Base-by-base conservation (phyloP, 2,888 invertebrate genomes). In the Lasioglossum zephyrum region DNA sequence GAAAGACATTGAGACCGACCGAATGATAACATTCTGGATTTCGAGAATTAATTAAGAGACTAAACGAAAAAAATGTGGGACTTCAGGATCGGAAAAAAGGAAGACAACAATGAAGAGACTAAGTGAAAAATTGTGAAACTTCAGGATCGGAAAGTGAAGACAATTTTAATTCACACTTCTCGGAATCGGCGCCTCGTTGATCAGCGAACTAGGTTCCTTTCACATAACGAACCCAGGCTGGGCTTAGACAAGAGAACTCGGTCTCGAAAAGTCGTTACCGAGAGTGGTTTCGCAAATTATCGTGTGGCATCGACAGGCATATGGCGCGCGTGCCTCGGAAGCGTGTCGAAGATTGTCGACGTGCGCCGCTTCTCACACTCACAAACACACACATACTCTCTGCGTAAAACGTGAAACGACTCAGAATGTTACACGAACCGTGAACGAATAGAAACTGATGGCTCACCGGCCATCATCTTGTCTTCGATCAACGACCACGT, bases 241-340 rank as follows among this genome's bases (percentile, higher is more conserved):
- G 79, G 73, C 77, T 69, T 85, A 26, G 81, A 53, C 57, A 22
- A 16, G 31, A 77, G 73, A 78, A 77, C 79, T 79, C 69, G 76
- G 78, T 53, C 53, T 60, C 72, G 81, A 72, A 86, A 87, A 90
- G 91, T 92, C 89, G 92, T 92, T 92, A 93, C 88, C 85, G 88
- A 82, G 87, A 91, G 92, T 91, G 93, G 92, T 93, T 93, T 93
- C 90, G 93, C 93, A 93, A 93, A 93, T 93, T 93, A 93, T 92
- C 91, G 88, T 87, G 86, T 80, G 88, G 88, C 66, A 66, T 66
- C 66, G 81, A 73, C 22, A 75, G 87, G 88, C 93, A 93, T 93
- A 93, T 93, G 93, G 93, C 90, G 92, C 91, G 90, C 91, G 92
- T 90, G 91, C 88, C 88, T 88, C 89, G 84, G 86, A 87, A 92